phyloP scores from a whole-genome alignment of 2,113 vertebrate species.

The Sorex araneus region DNA sequence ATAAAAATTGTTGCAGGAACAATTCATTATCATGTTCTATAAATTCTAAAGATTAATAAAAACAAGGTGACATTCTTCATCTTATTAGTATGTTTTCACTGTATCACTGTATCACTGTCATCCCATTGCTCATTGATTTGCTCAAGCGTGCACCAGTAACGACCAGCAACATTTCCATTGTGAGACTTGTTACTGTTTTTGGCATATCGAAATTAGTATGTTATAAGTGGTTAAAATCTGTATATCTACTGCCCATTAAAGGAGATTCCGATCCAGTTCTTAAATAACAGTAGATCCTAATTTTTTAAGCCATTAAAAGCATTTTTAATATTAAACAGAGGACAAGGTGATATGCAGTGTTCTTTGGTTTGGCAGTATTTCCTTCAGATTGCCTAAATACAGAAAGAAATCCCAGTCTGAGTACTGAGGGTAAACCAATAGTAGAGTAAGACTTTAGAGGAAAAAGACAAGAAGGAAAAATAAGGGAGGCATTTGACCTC shows the following conservation, averaged over 20 bases:
- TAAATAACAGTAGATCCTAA: not conserved
- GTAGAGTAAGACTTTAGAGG: not conserved
- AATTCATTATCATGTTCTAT: not conserved
- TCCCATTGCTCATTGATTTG: no score
- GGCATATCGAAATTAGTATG: no score
- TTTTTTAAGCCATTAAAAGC: constrained; percentile 55
- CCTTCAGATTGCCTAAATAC: constrained; percentile 64
- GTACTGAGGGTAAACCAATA: not conserved
- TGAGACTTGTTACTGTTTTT: no score
- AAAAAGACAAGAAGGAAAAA: not conserved
- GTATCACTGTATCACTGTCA: no score
- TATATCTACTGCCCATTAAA: no score
- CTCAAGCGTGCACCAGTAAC: no score
- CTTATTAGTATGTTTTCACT: not conserved
- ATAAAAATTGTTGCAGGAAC: not conserved
- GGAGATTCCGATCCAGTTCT: not conserved
- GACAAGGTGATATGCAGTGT: not conserved
- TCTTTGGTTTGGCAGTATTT: constrained; percentile 61
- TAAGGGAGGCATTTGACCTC: not conserved
- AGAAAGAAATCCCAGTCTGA: constrained; percentile 52
- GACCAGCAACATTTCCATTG: no score
- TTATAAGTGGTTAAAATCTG: not conserved
- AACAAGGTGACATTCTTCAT: not conserved
- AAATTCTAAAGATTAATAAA: constrained; percentile 57
- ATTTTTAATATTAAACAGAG: no score